Conservation (phyloP, 2,113 vertebrate genomes). For the Morone saxatilis region DNA sequence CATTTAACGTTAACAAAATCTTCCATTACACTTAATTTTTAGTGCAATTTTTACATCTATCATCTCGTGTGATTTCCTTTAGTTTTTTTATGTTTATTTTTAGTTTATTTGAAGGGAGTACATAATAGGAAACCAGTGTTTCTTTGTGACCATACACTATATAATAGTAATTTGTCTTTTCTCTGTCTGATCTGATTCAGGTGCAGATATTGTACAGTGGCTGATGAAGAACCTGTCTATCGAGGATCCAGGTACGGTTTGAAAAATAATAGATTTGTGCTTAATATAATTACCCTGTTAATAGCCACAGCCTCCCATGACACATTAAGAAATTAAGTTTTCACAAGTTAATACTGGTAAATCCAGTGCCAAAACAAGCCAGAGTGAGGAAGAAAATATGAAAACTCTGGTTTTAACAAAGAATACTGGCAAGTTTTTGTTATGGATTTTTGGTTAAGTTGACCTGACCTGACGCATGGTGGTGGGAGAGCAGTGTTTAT, state of each 20-base stretch:
- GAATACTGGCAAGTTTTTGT: not conserved
- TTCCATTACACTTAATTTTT: no score
- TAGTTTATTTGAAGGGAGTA: not conserved
- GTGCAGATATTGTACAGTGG: constrained; percentile 97
- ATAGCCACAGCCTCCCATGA: not conserved
- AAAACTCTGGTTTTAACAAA: not conserved
- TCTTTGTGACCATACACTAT: not conserved
- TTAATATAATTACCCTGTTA: not conserved
- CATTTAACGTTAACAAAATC: not conserved
- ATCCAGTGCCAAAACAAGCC: not conserved
- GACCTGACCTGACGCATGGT: constrained; percentile 27
- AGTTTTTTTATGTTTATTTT: not conserved
- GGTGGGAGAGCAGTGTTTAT: constrained; percentile 54
- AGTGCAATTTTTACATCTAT: not conserved
- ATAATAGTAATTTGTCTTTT: not conserved
- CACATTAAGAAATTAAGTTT: not conserved
- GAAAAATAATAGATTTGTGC: not conserved
- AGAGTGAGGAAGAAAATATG: not conserved
- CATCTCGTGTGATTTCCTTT: no score
- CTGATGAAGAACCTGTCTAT: constrained; percentile 95
- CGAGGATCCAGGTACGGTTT: constrained; percentile 92
- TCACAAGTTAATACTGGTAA: not conserved
- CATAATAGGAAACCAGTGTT: not conserved
- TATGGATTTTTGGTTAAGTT: not conserved
- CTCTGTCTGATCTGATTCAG: constrained; percentile 80